Evolutionary conservation across 1,140 invertebrate genomes (phyloP), one percentile per base, ranked within the genome.

Genomic region (Hycleus phaleratus): DNA sequence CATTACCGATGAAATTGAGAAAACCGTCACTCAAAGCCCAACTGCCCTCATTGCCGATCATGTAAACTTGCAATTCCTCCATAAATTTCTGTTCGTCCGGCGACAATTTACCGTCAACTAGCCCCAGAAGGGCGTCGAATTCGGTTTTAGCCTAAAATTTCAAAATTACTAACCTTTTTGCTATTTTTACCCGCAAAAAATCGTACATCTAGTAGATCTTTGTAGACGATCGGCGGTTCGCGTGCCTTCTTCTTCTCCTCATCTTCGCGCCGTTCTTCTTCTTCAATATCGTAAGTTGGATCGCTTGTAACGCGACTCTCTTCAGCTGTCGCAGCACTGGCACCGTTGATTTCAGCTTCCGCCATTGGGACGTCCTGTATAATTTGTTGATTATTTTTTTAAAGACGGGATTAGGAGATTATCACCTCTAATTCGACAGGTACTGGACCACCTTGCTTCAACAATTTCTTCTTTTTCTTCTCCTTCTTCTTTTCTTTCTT

Each of bases 1-100:
- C 4, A 44, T 73, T 53, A 87, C 87, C 87, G 54, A 94, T 82
- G 68, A 94, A 90, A 55, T 81, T 79, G 24, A 94, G 78, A 71
- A 95, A 95, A 60, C 90, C 85, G 62, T 93, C 91, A 2, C 91
- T 90, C 7, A 95, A 78, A 44, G 91, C 90, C 92, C 92, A 95
- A 59, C 88, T 90, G 44, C 92, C 92, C 66, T 93, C 90, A 63
- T 91, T 88, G 58, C 88, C 86, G 53, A 93, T 75, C 65, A 93
- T 83, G 74, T 94, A 96, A 68, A 91, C 88, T 65, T 87, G 81
- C 55, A 95, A 75, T 77, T 95, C 91, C 61, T 86, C 81, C 62
- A 91, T 74, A 65, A 84, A 85, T 55, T 79, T 78, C 64, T 81
- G 77, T 68, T 91, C 89, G 44, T 87, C 86, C 4, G 82, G 79